Conservation (phyloP, 2,797 vertebrate species). For the Alca torda region DNA sequence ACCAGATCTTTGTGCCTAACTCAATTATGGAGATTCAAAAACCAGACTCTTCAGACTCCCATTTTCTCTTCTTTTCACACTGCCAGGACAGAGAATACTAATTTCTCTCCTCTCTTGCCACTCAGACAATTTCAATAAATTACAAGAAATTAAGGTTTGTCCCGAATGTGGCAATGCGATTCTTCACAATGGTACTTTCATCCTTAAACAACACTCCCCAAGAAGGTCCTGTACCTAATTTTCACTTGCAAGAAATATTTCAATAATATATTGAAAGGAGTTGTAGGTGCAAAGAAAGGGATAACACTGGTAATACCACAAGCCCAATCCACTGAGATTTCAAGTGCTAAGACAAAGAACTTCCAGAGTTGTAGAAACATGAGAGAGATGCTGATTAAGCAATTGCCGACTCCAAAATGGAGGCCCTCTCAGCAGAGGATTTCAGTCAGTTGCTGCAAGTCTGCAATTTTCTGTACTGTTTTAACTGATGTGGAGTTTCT, state of each 20-base stretch:
- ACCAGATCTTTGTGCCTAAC: background rate
- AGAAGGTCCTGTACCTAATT: background rate
- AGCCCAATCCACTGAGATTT: background rate
- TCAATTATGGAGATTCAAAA: background rate
- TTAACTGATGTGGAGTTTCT: background rate
- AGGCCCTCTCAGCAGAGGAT: background rate
- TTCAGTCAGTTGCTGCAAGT: background rate
- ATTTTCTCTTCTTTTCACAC: background rate
- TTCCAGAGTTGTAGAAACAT: background rate
- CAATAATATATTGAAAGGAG: background rate
- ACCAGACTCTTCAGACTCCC: background rate
- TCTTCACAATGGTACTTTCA: background rate
- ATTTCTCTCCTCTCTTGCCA: background rate
- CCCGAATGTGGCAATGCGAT: background rate
- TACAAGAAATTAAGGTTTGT: background rate
- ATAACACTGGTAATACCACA: accelerated
- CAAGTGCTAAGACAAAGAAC: background rate
- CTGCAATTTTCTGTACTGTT: background rate
- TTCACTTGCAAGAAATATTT: background rate
- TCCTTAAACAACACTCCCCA: background rate
- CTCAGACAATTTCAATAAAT: background rate
- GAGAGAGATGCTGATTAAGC: background rate
- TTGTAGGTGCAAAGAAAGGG: background rate
- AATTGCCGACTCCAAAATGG: background rate
- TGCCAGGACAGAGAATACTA: background rate